A percentile compares a stretch with the other conserved stretches of the same genome.
Evolutionary conservation across 2,113 vertebrate genomes (phyloP).

Genomic region (Alosa alosa): DNA sequence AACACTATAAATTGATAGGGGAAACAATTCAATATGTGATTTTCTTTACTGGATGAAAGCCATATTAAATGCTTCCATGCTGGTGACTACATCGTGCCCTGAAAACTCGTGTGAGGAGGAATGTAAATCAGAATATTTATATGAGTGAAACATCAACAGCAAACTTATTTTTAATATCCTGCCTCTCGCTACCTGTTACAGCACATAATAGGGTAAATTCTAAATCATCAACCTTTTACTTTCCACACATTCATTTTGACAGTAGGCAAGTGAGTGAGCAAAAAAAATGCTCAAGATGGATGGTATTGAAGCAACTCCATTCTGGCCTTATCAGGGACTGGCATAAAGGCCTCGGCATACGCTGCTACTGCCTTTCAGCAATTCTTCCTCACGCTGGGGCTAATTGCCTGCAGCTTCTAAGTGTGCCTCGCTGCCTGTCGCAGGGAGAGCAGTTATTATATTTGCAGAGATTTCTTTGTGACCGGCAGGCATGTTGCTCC

Average conservation of each 20-base stretch:
- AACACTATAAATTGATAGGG: too few relatives aligned
- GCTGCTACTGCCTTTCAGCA: slow-evolving; percentile 41
- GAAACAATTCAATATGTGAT: too few relatives aligned
- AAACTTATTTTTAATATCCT: neutral
- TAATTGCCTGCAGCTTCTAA: slow-evolving; percentile 63
- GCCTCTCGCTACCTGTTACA: neutral
- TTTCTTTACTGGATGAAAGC: neutral
- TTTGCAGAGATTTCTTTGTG: slow-evolving; percentile 51
- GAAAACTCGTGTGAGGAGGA: neutral
- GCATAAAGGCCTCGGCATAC: slow-evolving; percentile 62
- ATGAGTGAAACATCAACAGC: neutral
- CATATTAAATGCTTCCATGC: neutral
- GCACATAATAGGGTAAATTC: slow-evolving; percentile 23
- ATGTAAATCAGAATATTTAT: neutral
- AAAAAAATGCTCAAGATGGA: slow-evolving; percentile 18
- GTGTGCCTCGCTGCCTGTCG: slow-evolving; percentile 46
- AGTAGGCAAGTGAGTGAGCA: neutral
- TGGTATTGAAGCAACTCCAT: slow-evolving; percentile 42
- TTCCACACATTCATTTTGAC: slow-evolving; percentile 12
- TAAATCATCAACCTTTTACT: slow-evolving; percentile 24
- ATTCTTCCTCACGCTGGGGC: slow-evolving; percentile 49
- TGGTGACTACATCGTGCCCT: neutral
- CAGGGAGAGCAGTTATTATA: slow-evolving; percentile 48
- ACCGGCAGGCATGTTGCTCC: slow-evolving; percentile 44
- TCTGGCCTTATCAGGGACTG: slow-evolving; percentile 61